Conservation (phyloP, 2,797 vertebrate species). For the Hozukius guyotensis region DNA sequence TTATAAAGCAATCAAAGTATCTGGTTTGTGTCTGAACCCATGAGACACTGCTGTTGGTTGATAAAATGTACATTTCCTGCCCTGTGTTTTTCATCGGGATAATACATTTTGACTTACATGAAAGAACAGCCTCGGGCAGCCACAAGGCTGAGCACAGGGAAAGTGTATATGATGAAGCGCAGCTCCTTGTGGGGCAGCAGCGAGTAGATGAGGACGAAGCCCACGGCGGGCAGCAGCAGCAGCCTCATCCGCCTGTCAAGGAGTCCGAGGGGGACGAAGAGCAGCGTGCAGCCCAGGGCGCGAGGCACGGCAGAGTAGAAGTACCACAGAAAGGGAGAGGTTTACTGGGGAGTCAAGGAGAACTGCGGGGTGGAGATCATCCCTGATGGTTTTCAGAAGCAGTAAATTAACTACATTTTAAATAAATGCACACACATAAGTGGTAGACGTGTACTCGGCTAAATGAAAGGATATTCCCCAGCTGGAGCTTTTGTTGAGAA, state of each 20-base stretch:
- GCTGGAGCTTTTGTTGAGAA: constrained; percentile 94
- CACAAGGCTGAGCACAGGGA: constrained; percentile 90
- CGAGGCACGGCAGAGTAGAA: constrained; percentile 96
- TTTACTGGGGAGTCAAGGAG: constrained; percentile 85
- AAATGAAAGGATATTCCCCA: constrained; percentile 97
- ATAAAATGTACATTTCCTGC: neutral
- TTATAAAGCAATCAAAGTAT: neutral
- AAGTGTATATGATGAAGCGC: constrained; percentile 94
- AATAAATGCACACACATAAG: neutral
- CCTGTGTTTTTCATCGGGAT: neutral
- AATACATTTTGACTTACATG: constrained; percentile 78
- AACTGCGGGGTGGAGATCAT: neutral
- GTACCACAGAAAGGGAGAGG: constrained; percentile 95
- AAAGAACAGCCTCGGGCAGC: constrained; percentile 91
- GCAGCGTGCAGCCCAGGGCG: constrained; percentile 88
- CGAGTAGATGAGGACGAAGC: constrained; percentile 94
- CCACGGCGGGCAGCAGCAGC: constrained; percentile 84
- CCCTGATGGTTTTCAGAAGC: neutral
- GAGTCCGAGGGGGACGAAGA: constrained; percentile 91
- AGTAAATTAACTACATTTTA: neutral
- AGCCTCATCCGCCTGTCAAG: constrained; percentile 85
- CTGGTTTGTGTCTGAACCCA: neutral
- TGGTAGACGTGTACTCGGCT: neutral
- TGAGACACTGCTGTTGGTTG: neutral
- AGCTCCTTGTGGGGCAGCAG: constrained; percentile 97